Percentiles rank a stretch among this genome's conserved stretches.
Conservation (phyloP, 2,797 vertebrate species). For the Micrastur ruficollis region DNA sequence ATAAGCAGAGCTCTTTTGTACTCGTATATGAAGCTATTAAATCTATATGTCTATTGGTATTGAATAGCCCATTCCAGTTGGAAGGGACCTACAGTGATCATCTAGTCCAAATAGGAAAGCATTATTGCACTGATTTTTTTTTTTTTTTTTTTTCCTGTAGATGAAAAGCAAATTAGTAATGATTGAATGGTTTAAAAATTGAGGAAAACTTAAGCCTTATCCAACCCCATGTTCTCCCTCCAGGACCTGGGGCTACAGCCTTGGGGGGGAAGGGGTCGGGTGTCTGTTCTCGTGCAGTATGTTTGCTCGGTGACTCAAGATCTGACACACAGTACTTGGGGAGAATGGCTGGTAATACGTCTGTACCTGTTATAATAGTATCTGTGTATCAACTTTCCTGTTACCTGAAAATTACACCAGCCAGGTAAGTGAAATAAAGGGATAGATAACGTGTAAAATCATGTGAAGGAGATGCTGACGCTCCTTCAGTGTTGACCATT, state of each 20-base stretch:
- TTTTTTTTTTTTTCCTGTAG: not conserved
- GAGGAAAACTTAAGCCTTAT: not conserved
- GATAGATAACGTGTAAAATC: not conserved
- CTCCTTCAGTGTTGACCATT: not conserved
- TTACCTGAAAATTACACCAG: not conserved
- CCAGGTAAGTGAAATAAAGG: not conserved
- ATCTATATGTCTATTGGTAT: not conserved
- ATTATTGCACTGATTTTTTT: not conserved
- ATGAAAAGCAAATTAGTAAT: not conserved
- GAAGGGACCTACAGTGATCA: not conserved
- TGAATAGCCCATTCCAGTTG: not conserved
- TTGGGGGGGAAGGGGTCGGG: not conserved
- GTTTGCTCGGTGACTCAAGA: not conserved
- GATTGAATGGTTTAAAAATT: not conserved
- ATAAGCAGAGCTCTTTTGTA: not conserved
- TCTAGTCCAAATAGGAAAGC: not conserved
- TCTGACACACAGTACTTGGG: not conserved
- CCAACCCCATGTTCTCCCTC: not conserved
- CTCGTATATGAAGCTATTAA: not conserved
- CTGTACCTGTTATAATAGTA: not conserved
- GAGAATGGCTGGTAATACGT: not conserved
- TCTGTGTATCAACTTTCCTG: not conserved
- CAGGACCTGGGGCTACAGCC: not conserved
- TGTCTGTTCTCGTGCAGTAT: fast-evolving
- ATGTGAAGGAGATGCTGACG: not conserved